phyloP scores from a whole-genome alignment of 2,797 vertebrate species.

The Oceanodroma leucorhoa region DNA sequence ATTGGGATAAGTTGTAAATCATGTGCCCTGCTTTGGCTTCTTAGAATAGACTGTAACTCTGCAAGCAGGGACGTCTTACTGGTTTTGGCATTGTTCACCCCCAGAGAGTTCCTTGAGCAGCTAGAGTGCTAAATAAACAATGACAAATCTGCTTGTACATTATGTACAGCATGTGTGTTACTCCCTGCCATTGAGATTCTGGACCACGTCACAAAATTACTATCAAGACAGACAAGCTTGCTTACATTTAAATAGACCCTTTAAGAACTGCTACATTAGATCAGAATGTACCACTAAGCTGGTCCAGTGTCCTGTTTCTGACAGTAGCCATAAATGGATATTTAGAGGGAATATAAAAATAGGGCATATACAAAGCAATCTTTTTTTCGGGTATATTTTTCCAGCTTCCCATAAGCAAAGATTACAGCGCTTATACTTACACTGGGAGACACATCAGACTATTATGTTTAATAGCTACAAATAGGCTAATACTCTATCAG shows the following conservation, averaged over 20 bases:
- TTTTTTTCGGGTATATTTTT: not conserved
- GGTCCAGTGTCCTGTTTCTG: not conserved
- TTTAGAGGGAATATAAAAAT: not conserved
- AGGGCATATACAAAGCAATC: not conserved
- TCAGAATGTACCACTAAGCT: not conserved
- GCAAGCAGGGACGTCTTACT: not conserved
- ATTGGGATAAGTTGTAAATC: conserved; percentile 51
- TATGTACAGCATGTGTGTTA: conserved; percentile 47
- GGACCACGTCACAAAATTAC: conserved; percentile 28
- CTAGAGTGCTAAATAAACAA: conserved; percentile 64
- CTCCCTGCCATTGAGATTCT: conserved; percentile 28
- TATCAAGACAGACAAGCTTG: conserved; percentile 29
- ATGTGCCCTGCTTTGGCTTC: conserved; percentile 37
- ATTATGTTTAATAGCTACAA: not conserved
- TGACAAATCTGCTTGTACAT: conserved; percentile 59
- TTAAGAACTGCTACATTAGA: not conserved
- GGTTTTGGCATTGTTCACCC: conserved; percentile 37
- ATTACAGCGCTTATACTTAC: not conserved
- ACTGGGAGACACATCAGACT: not conserved
- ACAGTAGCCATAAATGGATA: conserved; percentile 31
- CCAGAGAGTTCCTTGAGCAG: conserved; percentile 47
- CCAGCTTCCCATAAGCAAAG: not conserved
- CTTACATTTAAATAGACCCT: conserved; percentile 21
- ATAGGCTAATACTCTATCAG: not conserved
- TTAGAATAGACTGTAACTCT: conserved; percentile 24